phyloP scores from a whole-genome alignment of 2,113 vertebrate genomes.

The Sclerurus mexicanus region DNA sequence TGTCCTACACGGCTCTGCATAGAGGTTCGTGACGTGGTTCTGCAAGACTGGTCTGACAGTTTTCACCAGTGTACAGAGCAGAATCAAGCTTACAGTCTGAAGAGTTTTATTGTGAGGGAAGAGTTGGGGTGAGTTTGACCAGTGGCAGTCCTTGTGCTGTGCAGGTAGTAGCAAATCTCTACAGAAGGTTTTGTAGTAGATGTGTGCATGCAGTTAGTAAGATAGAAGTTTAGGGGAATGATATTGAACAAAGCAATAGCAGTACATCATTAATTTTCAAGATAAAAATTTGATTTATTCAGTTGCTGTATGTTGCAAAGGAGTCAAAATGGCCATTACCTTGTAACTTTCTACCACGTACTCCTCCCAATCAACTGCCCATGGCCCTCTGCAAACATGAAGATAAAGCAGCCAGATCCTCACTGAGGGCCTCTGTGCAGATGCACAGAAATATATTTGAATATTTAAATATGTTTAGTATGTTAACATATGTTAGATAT shows the following conservation, averaged over 20 bases:
- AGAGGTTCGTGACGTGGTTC: background rate
- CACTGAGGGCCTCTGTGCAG: background rate
- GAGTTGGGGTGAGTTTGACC: background rate
- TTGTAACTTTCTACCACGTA: background rate
- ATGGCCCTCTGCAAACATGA: background rate
- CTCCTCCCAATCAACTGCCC: background rate
- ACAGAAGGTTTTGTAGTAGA: background rate
- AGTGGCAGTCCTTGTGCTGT: background rate
- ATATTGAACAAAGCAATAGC: background rate
- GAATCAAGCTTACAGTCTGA: background rate
- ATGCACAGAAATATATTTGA: background rate
- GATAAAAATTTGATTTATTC: background rate
- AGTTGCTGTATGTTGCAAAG: background rate
- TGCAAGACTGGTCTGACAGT: background rate
- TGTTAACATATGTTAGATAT: background rate
- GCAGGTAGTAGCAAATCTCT: background rate
- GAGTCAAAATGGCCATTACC: background rate
- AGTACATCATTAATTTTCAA: background rate
- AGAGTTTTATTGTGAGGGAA: background rate
- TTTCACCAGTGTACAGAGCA: background rate
- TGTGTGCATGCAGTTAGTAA: background rate
- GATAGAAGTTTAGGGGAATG: background rate
- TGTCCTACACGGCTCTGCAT: background rate
- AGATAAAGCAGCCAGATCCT: background rate
- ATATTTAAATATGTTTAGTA: background rate